Evolutionary conservation across 2,797 vertebrate genomes (phyloP), one percentile per base, ranked within the genome.

Genomic region (Sebastes itinus): DNA sequence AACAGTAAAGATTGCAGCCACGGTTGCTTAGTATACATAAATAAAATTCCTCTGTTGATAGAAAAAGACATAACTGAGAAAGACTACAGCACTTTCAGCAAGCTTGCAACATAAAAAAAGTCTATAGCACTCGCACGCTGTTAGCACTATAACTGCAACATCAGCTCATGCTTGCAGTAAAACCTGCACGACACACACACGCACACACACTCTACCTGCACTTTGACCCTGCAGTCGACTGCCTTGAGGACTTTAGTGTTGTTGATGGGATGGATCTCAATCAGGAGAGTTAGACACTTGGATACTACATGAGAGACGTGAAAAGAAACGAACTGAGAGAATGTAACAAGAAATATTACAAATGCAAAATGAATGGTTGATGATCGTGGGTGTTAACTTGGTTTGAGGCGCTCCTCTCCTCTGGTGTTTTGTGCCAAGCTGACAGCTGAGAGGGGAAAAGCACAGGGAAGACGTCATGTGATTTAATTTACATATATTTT

Each of bases 241-340:
- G 98, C 98, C 91, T 99, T 99, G 46, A 99, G 94, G 84, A 99
- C 98, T 91, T 96, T 98, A 78, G 97, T 97, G 77, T 99, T 97
- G 93, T 98, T 98, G 84, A 98, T 83, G 20, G 98, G 98, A 64
- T 96, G 94, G 80, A 99, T 99, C 95, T 99, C 98, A 35, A 99
- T 96, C 73, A 99, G 93, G 72, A 99, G 95, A 3, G 97, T 97
- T 78, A 99, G 95, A 90, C 97, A 99, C 81, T 96, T 97, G 72
- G 97, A 96, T 64, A 95, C 98, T 99, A 84, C 54, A 74, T 84
- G 38, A 56, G 13, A 82, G 73, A 90, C 20, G 11, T 20, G 16
- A 33, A 4, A 42, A 20, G 35, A 65, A 23, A 25, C 8, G 0
- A 66, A 30, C 7, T 2, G 7, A 49, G 25, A 7, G 27, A 12